Percentiles rank a stretch among this genome's conserved stretches.
These are phyloP conservation scores for Penelope pileata DNA, from an alignment of 2,113 vertebrate genomes.

Conservation along the genomic window DNA sequence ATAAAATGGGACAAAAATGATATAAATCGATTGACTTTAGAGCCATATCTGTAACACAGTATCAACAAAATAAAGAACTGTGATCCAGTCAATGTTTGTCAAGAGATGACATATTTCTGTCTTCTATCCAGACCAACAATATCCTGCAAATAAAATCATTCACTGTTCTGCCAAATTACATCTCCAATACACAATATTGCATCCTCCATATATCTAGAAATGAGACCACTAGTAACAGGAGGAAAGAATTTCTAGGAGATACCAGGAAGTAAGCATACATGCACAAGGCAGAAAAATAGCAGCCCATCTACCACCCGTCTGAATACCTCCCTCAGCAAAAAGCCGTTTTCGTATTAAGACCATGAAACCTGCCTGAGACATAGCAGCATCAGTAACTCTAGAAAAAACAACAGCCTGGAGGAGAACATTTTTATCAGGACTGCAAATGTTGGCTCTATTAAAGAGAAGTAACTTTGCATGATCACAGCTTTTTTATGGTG, in stretches of 20 bases:
- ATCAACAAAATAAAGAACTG: neutral
- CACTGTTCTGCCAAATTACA: neutral
- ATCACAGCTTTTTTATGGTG: neutral
- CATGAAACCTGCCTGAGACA: neutral
- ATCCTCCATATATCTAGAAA: neutral
- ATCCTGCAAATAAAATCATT: neutral
- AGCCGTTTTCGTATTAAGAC: neutral
- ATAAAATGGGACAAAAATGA: neutral
- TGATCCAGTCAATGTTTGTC: neutral
- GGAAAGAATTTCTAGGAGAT: neutral
- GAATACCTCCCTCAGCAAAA: neutral
- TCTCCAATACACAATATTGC: neutral
- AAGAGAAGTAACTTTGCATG: neutral
- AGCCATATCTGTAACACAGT: neutral
- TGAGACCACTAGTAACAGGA: neutral
- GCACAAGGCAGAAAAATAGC: fast-evolving
- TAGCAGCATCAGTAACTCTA: neutral
- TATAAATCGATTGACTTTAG: neutral
- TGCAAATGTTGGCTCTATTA: neutral
- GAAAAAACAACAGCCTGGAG: neutral
- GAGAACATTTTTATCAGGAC: neutral
- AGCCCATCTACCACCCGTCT: neutral
- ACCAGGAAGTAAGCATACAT: neutral
- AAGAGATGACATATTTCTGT: neutral
- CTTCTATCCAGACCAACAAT: neutral